Percentiles rank a stretch among this genome's conserved stretches.
phyloP scores from a whole-genome alignment of 2,113 vertebrate genomes.

The Tachysurus vachellii region DNA sequence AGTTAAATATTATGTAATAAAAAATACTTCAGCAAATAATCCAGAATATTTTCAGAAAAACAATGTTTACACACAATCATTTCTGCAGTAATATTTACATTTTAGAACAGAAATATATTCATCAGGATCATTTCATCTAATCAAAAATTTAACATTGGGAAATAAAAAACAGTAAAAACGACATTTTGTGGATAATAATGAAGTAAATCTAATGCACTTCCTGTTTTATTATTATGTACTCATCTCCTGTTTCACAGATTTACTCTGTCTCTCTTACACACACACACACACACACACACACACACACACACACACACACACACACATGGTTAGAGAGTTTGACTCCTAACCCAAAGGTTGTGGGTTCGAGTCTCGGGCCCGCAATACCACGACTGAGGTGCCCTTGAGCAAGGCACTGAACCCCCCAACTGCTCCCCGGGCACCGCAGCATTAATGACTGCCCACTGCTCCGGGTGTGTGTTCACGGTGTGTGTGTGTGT shows the following conservation, averaged over 20 bases:
- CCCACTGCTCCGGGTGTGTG: no score
- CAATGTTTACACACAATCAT: not conserved
- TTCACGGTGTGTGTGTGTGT: no score
- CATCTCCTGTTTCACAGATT: not conserved
- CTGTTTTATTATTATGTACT: not conserved
- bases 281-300: not conserved
- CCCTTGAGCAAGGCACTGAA: no score
- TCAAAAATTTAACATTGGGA: not conserved
- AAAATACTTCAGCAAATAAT: not conserved
- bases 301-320: not conserved
- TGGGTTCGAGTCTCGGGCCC: no score
- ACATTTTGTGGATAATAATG: not conserved
- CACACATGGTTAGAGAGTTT: no score
- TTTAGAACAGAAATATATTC: not conserved
- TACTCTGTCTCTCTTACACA: not conserved
- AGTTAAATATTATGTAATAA: not conserved
- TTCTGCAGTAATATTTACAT: not conserved
- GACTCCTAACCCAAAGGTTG: no score
- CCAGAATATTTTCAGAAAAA: not conserved
- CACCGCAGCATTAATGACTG: no score
- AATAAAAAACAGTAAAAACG: not conserved
- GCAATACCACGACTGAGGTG: no score
- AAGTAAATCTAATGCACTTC: not conserved
- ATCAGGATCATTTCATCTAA: not conserved
- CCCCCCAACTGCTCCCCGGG: no score